Conservation (phyloP, 2,888 invertebrate genomes). For the Mellilla xanthometata region DNA sequence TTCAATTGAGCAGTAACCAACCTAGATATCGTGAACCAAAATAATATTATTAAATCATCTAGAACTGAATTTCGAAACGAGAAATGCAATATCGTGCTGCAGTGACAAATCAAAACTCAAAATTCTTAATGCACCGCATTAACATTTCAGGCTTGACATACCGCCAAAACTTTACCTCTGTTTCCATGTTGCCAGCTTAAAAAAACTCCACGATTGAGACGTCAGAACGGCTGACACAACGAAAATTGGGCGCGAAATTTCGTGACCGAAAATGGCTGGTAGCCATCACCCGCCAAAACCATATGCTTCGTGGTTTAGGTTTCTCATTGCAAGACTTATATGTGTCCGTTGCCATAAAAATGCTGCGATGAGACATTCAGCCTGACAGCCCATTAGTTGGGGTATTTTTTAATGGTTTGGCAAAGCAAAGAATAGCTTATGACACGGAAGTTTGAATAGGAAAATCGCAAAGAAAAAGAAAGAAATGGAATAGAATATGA, state of each 20-base stretch:
- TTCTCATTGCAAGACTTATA: slow-evolving; percentile 61
- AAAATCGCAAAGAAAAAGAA: too few species aligned
- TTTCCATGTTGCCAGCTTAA: slow-evolving; percentile 43
- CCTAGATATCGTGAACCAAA: background rate
- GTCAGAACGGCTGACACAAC: slow-evolving; percentile 66
- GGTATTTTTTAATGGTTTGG: slow-evolving; percentile 10
- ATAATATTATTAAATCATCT: slow-evolving; percentile 4
- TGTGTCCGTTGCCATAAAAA: slow-evolving; percentile 46
- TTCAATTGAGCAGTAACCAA: background rate
- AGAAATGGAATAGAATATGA: too few species aligned
- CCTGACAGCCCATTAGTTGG: slow-evolving; percentile 33
- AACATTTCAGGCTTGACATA: slow-evolving; percentile 31
- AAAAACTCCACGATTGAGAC: slow-evolving; percentile 61
- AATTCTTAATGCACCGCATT: slow-evolving; percentile 26
- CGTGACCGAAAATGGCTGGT: slow-evolving; percentile 60
- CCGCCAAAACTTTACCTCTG: slow-evolving; percentile 42
- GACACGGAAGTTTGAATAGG: slow-evolving; percentile 1
- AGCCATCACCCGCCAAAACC: slow-evolving; percentile 60
- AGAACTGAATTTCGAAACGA: slow-evolving; percentile 12
- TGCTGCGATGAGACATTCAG: slow-evolving; percentile 38
- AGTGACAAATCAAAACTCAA: slow-evolving; percentile 28
- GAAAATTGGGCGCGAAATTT: slow-evolving; percentile 75
- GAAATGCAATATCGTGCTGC: slow-evolving; percentile 31
- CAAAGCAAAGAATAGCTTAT: background rate
- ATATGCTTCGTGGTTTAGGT: slow-evolving; percentile 56